A percentile compares a stretch with the other conserved stretches of the same genome.
These are phyloP conservation scores for Scartelaos histophorus DNA, from an alignment of 2,113 vertebrate species.

Conservation along the genomic window DNA sequence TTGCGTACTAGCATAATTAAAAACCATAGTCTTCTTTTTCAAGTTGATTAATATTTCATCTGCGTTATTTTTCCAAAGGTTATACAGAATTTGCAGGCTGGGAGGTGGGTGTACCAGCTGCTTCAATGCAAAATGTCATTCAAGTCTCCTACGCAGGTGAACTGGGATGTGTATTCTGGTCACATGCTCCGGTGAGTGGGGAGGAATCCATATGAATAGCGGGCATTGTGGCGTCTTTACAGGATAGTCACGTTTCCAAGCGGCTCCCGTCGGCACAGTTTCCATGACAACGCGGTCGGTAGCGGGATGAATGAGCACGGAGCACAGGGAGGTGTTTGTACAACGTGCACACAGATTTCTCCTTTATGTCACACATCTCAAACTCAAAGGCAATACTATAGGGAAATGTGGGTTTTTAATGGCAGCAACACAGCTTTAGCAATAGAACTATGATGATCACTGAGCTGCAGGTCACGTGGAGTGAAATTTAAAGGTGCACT, in stretches of 20 bases:
- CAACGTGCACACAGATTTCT: background rate
- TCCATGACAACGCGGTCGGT: conserved; percentile 66
- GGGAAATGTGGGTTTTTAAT: background rate
- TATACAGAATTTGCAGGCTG: conserved; percentile 3
- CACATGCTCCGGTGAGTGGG: conserved; percentile 16
- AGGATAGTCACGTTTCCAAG: conserved; percentile 57
- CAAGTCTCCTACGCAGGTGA: conserved; percentile 14
- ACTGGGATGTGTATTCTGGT: conserved; percentile 36
- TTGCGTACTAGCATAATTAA: conserved; percentile 58
- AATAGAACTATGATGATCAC: too few relatives aligned
- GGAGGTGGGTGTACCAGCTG: background rate
- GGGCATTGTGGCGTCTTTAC: conserved; percentile 51
- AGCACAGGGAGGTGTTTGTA: conserved; percentile 6
- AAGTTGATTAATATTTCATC: conserved; percentile 50
- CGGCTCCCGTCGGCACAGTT: conserved; percentile 52
- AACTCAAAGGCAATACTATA: background rate
- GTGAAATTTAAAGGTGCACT: too few relatives aligned
- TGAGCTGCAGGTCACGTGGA: too few relatives aligned
- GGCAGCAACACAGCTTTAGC: background rate
- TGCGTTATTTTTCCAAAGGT: conserved; percentile 6
- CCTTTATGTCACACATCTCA: background rate
- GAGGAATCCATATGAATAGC: conserved; percentile 57
- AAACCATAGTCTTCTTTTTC: conserved; percentile 29
- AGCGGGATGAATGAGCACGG: conserved; percentile 37
- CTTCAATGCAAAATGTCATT: conserved; percentile 10